These are phyloP conservation scores for Acrobasis suavella DNA, from an alignment of 2,888 invertebrate genomes.

Conservation along the genomic window DNA sequence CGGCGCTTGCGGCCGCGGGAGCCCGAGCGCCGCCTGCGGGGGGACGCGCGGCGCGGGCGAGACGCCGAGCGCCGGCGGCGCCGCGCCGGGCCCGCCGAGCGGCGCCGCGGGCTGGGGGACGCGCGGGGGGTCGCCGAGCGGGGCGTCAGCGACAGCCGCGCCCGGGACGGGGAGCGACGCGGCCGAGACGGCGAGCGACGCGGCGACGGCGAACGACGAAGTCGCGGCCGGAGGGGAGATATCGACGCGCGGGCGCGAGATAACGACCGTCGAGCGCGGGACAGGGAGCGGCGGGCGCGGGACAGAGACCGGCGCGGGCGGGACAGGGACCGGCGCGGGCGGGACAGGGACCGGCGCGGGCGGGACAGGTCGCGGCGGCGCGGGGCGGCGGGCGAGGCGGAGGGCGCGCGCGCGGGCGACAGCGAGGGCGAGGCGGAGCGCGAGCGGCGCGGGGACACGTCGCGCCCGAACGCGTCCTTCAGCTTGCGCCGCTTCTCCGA, in stretches of 20 bases:
- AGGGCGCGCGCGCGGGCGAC: constrained; percentile 29
- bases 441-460: constrained; percentile 75
- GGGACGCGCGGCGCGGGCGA: constrained; percentile 34
- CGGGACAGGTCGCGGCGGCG: constrained; percentile 33
- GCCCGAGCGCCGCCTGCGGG: constrained; percentile 47
- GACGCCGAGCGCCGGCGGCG: constrained; percentile 45
- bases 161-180: constrained; percentile 37
- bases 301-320: constrained; percentile 37
- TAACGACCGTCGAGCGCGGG: constrained; percentile 34
- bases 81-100: constrained; percentile 43
- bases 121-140: constrained; percentile 23
- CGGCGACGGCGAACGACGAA: constrained; percentile 32
- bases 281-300: constrained; percentile 39
- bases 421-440: constrained; percentile 31
- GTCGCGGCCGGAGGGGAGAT: constrained; percentile 32
- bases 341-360: constrained; percentile 47
- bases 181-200: constrained; percentile 31
- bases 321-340: constrained; percentile 38
- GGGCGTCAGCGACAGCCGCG: constrained; percentile 41
- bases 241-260: constrained; percentile 29
- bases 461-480: constrained; percentile 91
- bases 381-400: constrained; percentile 35
- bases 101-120: constrained; percentile 28
- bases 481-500: constrained; percentile 85
- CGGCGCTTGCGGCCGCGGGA: constrained; percentile 49